Conservation (phyloP, 2,113 vertebrate species). For the Colaptes auratus region DNA sequence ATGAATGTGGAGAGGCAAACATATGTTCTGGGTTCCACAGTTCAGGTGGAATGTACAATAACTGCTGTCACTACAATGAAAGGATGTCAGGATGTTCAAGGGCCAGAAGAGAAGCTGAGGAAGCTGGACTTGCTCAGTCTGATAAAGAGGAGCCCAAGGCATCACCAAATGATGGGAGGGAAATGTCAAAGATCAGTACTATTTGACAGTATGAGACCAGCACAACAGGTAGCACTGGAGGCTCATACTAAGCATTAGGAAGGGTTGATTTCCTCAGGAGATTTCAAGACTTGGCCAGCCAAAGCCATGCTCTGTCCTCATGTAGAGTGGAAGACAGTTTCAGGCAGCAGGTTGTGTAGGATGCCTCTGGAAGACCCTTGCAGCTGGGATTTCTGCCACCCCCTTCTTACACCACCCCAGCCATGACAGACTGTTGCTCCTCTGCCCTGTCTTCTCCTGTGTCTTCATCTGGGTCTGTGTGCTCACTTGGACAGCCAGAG, state of each 20-base stretch:
- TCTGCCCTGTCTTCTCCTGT: neutral
- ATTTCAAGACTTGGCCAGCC: neutral
- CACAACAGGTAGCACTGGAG: neutral
- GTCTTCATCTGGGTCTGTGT: neutral
- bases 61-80: neutral
- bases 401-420: neutral
- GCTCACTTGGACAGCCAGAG: neutral
- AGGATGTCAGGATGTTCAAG: neutral
- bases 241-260: neutral
- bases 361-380: neutral
- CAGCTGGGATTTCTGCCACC: neutral
- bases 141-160: neutral
- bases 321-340: neutral
- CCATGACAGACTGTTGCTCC: neutral
- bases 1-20: neutral
- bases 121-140: neutral
- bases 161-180: neutral
- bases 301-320: neutral
- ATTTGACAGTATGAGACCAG: neutral
- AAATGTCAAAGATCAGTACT: neutral
- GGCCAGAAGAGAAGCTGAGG: neutral
- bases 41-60: neutral
- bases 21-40: rapidly evolving
- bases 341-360: neutral
- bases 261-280: neutral